Evolutionary conservation across 2,797 vertebrate genomes (phyloP).

Genomic region (Centroberyx gerrardi): DNA sequence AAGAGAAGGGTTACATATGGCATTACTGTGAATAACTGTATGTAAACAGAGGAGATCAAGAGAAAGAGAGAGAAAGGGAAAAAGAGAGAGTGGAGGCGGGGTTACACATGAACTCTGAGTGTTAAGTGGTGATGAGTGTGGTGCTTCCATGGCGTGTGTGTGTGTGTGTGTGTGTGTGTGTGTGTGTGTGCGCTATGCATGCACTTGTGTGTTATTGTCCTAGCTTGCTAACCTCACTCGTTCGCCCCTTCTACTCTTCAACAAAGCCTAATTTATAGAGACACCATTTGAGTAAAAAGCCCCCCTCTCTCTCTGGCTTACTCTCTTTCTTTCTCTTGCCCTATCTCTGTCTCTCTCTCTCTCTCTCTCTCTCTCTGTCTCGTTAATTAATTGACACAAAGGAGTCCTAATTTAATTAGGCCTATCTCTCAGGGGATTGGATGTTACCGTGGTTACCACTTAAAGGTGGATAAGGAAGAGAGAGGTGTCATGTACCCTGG

Average conservation of each 20-base stretch:
- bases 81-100: neutral
- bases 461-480: constrained; percentile 84
- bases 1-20: neutral
- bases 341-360: constrained; percentile 56
- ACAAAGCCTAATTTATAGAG: constrained; percentile 48
- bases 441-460: constrained; percentile 87
- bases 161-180: constrained; percentile 21
- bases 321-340: constrained; percentile 60
- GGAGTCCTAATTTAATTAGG: constrained; percentile 90
- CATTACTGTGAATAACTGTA: neutral
- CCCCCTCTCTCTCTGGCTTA: neutral
- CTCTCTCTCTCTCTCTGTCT: constrained; percentile 71
- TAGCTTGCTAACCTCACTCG: neutral
- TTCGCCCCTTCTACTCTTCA: constrained; percentile 37
- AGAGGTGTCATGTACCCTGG: constrained; percentile 75
- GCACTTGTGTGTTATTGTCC: constrained; percentile 3
- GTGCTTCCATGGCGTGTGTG: constrained; percentile 18
- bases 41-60: neutral
- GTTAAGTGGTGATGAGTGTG: constrained; percentile 10
- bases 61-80: neutral
- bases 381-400: constrained; percentile 91
- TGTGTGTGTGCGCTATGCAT: constrained; percentile 26
- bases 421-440: constrained; percentile 86
- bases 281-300: constrained; percentile 31
- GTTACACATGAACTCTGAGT: constrained; percentile 3